Conservation (phyloP, 2,113 vertebrate genomes). For the Percopsis transmontana region DNA sequence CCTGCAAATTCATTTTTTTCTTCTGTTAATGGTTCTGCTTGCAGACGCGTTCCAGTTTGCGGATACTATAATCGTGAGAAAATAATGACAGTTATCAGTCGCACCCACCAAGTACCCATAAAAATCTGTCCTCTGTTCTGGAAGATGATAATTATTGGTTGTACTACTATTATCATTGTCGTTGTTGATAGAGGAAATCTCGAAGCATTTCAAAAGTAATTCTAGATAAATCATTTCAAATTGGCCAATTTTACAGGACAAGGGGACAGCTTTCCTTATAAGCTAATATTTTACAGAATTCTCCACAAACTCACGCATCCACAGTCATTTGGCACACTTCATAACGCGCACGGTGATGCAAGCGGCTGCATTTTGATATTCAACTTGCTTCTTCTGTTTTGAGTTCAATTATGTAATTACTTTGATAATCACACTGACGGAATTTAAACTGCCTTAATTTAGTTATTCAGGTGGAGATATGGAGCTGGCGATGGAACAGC, state of each 20-base stretch:
- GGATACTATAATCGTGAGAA: conserved; percentile 80
- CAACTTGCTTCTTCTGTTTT: conserved; percentile 69
- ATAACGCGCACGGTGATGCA: conserved; percentile 64
- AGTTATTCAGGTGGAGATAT: conserved; percentile 71
- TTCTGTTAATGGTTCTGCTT: conserved; percentile 65
- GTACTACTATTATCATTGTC: conserved; percentile 83
- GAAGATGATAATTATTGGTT: conserved; percentile 84
- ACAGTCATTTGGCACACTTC: conserved; percentile 63
- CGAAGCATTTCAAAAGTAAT: conserved; percentile 79
- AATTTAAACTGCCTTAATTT: conserved; percentile 74
- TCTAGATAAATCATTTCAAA: conserved; percentile 82
- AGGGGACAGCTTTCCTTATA: conserved; percentile 72
- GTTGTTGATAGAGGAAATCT: conserved; percentile 79
- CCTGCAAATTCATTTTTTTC: conserved; percentile 51
- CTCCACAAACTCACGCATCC: conserved; percentile 70
- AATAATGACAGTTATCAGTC: conserved; percentile 82
- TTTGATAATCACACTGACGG: conserved; percentile 70
- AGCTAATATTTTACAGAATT: conserved; percentile 79
- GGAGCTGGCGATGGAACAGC: conserved; percentile 51
- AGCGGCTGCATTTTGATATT: conserved; percentile 56
- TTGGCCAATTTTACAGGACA: conserved; percentile 78
- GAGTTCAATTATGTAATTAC: conserved; percentile 68
- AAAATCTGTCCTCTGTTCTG: conserved; percentile 80
- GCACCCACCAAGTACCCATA: conserved; percentile 78
- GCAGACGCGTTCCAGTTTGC: conserved; percentile 68